Conservation (phyloP, 2,797 vertebrate species). For the Anguilla anguilla region DNA sequence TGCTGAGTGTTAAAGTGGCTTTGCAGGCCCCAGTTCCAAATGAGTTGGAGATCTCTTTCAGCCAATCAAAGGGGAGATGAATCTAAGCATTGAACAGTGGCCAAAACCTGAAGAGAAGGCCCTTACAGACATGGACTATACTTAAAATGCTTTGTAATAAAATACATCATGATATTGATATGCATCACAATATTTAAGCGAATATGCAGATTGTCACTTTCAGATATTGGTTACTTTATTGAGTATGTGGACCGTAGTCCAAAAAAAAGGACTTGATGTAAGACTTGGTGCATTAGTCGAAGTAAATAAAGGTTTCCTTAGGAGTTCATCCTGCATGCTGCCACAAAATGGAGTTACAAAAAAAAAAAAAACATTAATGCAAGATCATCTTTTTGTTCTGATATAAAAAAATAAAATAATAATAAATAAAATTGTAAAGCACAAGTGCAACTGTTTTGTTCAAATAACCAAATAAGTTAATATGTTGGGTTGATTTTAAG, state of each 20-base stretch:
- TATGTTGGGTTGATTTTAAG: neutral
- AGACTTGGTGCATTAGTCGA: neutral
- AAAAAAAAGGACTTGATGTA: neutral
- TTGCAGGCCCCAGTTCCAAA: neutral
- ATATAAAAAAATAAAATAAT: too few relatives aligned
- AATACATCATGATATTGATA: neutral
- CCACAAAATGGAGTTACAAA: neutral
- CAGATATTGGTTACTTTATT: neutral
- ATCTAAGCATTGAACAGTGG: neutral
- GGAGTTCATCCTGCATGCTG: neutral
- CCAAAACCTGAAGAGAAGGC: neutral
- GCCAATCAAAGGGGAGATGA: neutral
- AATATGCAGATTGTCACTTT: neutral
- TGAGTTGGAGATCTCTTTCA: neutral
- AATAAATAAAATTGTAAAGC: neutral
- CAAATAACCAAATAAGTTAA: neutral
- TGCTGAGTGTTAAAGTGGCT: neutral
- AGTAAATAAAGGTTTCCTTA: too few relatives aligned
- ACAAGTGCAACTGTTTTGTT: neutral
- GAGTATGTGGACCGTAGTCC: neutral
- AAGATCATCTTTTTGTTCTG: too few relatives aligned
- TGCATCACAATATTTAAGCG: neutral
- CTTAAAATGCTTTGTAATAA: neutral
- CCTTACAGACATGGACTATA: neutral
- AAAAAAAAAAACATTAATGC: neutral